Conservation (phyloP, 1,140 invertebrate genomes). For the Reticulitermes speratus region DNA sequence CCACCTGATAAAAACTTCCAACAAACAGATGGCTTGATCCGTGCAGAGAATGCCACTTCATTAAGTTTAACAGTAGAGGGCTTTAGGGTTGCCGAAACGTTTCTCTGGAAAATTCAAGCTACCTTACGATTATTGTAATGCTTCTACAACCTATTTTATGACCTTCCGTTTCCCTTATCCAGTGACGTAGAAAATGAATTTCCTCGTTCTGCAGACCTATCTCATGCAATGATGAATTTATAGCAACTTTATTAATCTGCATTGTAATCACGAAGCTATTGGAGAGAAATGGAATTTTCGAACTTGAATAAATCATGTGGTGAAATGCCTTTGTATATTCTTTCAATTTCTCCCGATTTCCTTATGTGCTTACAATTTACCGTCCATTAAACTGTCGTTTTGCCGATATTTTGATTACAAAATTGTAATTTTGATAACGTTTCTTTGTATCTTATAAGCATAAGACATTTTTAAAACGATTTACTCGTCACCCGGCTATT, state of each 20-base stretch:
- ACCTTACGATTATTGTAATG: not conserved
- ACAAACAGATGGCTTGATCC: not conserved
- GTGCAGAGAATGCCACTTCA: not conserved
- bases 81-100: not conserved
- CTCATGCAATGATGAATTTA: not conserved
- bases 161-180: not conserved
- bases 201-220: not conserved
- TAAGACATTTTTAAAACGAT: too few relatives aligned
- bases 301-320: too few relatives aligned
- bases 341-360: too few relatives aligned
- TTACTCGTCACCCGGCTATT: too few relatives aligned
- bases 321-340: too few relatives aligned
- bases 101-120: not conserved
- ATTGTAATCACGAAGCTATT: not conserved
- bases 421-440: too few relatives aligned
- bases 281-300: too few relatives aligned
- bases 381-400: too few relatives aligned
- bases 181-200: not conserved
- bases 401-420: too few relatives aligned
- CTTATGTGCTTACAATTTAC: too few relatives aligned
- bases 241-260: not conserved
- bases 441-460: too few relatives aligned
- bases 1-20: not conserved
- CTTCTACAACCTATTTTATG: not conserved
- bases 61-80: not conserved